phyloP scores from a whole-genome alignment of 2,888 invertebrate species.

The Amphipoea oculea region DNA sequence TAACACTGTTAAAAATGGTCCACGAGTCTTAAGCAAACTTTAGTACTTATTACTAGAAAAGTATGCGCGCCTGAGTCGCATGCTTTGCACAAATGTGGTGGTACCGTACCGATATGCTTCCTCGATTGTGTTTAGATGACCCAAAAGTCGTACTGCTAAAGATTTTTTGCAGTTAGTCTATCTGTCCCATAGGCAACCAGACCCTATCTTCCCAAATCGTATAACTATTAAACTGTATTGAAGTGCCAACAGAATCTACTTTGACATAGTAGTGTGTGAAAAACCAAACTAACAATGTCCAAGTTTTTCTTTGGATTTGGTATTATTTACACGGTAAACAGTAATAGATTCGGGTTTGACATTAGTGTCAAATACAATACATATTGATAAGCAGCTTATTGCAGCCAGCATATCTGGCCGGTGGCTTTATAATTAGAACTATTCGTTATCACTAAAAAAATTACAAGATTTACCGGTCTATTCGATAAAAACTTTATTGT shows the following conservation, averaged over 20 bases:
- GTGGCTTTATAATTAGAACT: neutral
- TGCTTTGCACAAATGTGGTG: neutral
- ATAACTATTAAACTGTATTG: neutral
- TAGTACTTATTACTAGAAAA: neutral
- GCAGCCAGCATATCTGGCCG: neutral
- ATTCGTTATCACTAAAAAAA: neutral
- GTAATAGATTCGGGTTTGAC: neutral
- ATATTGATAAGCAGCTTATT: neutral
- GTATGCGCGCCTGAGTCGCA: neutral
- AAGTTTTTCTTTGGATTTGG: conserved; percentile 4
- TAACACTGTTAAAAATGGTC: neutral
- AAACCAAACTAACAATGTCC: neutral
- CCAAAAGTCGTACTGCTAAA: neutral
- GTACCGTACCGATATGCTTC: neutral
- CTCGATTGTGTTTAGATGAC: neutral
- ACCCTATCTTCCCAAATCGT: neutral
- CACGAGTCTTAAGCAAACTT: neutral
- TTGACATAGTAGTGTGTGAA: neutral
- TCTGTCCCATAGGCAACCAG: neutral
- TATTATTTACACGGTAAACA: conserved; percentile 10
- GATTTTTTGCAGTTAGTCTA: neutral
- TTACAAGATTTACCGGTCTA: neutral
- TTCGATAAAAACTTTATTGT: neutral
- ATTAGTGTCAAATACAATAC: neutral
- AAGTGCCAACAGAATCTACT: neutral